A percentile compares a stretch with the other conserved stretches of the same genome.
phyloP scores from a whole-genome alignment of 2,797 vertebrate species.

The Sorex maritimensis region DNA sequence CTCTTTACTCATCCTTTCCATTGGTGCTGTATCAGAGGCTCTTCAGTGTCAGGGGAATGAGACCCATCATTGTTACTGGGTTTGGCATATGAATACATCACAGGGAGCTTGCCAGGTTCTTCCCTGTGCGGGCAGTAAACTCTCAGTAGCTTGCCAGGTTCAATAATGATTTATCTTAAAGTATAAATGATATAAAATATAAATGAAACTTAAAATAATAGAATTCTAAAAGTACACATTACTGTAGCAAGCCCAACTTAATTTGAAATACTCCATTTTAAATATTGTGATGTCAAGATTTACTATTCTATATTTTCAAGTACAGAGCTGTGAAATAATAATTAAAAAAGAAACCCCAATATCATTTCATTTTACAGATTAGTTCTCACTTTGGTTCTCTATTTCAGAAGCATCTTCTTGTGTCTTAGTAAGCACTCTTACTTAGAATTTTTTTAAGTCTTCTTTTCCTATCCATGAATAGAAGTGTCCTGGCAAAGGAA shows the following conservation, averaged over 20 bases:
- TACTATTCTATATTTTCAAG: constrained; percentile 54
- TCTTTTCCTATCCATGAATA: constrained; percentile 39
- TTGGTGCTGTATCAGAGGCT: no score
- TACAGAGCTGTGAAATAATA: not conserved
- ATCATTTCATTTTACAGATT: not conserved
- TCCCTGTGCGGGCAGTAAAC: no score
- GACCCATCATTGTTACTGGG: no score
- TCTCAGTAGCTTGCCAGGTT: no score
- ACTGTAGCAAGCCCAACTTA: constrained; percentile 58
- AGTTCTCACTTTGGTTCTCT: not conserved
- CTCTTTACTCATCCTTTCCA: no score
- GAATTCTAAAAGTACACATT: constrained; percentile 59
- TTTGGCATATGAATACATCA: no score
- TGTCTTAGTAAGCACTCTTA: constrained; percentile 37
- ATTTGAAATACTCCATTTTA: constrained; percentile 53
- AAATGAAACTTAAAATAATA: constrained; percentile 62
- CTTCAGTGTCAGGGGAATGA: no score
- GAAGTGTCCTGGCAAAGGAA: not conserved
- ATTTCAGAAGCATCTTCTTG: not conserved
- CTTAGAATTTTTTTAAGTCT: not conserved
- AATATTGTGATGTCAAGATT: constrained; percentile 56
- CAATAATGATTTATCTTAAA: not conserved
- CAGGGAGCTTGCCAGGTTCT: no score
- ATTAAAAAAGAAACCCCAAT: not conserved
- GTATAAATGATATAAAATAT: constrained; percentile 14